A percentile compares a stretch with the other conserved stretches of the same genome.
These are phyloP conservation scores for Typhlomys cinereus DNA, from an alignment of 2,113 vertebrate genomes.

Conservation along the genomic window DNA sequence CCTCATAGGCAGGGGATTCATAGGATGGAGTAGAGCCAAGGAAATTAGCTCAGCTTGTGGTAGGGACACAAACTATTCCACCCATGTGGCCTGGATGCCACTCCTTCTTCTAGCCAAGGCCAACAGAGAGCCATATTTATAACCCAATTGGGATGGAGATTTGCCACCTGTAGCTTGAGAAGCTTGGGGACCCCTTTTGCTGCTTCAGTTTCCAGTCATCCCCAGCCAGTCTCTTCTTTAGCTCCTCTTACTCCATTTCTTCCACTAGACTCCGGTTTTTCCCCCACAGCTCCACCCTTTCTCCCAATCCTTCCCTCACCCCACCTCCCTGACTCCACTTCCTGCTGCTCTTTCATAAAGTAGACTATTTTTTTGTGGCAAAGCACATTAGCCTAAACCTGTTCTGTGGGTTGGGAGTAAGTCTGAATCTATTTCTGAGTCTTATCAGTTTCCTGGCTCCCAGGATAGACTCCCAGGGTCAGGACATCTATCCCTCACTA, in stretches of 20 bases:
- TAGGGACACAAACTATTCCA: constrained; percentile 25
- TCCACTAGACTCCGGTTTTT: constrained; percentile 37
- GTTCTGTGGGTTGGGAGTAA: not conserved
- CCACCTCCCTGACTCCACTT: not conserved
- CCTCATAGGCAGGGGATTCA: constrained; percentile 29
- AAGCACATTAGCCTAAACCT: not conserved
- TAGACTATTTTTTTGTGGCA: not conserved
- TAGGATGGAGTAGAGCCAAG: constrained; percentile 43
- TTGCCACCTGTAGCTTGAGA: not conserved
- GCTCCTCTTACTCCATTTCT: constrained; percentile 55
- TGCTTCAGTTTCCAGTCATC: not conserved
- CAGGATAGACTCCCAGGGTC: not conserved
- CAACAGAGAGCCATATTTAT: not conserved
- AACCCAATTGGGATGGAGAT: not conserved
- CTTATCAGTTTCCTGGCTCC: not conserved
- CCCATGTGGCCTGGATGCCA: not conserved
- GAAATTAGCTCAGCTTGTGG: constrained; percentile 62
- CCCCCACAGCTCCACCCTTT: constrained; percentile 20
- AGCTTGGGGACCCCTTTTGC: not conserved
- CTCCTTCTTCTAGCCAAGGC: not conserved
- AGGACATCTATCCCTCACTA: not conserved
- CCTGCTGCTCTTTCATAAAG: not conserved
- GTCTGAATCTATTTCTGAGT: not conserved
- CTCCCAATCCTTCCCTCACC: not conserved
- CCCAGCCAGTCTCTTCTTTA: constrained; percentile 6